Percentiles rank a stretch among this genome's conserved stretches.
Conservation (phyloP, 2,888 invertebrate genomes). For the Tachina fera region DNA sequence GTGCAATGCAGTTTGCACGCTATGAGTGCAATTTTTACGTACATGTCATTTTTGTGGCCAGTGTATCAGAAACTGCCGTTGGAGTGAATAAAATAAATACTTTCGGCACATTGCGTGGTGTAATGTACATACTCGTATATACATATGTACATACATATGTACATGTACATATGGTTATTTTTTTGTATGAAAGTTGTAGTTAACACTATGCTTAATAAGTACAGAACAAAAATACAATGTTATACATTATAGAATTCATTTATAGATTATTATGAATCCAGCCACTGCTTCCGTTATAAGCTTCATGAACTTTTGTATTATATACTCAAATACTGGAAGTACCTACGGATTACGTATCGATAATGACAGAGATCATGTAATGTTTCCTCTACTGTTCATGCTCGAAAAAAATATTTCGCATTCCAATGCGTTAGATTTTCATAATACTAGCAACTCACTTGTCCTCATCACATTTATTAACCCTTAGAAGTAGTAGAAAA, state of each 20-base stretch:
- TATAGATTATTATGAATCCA: neutral
- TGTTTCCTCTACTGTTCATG: constrained; percentile 11
- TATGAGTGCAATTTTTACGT: too few species aligned
- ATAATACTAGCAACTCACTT: constrained; percentile 33
- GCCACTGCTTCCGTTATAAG: neutral
- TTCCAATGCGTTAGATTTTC: constrained; percentile 20
- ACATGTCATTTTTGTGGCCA: too few species aligned
- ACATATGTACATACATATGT: too few species aligned
- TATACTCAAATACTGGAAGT: constrained; percentile 1
- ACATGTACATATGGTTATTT: neutral
- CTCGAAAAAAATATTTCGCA: constrained; percentile 19
- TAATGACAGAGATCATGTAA: constrained; percentile 24
- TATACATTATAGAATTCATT: too few species aligned
- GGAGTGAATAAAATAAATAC: too few species aligned
- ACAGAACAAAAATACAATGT: neutral
- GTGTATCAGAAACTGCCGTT: too few species aligned
- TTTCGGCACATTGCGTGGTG: too few species aligned
- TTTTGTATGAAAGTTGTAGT: neutral
- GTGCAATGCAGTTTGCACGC: too few species aligned
- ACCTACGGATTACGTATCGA: constrained; percentile 32
- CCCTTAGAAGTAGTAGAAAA: neutral
- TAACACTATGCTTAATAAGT: neutral
- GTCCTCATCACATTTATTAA: constrained; percentile 13
- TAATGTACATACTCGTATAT: too few species aligned
- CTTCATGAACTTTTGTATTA: constrained; percentile 13